Conservation (phyloP, 2,888 invertebrate species). For the Caenorhabditis parvicauda region DNA sequence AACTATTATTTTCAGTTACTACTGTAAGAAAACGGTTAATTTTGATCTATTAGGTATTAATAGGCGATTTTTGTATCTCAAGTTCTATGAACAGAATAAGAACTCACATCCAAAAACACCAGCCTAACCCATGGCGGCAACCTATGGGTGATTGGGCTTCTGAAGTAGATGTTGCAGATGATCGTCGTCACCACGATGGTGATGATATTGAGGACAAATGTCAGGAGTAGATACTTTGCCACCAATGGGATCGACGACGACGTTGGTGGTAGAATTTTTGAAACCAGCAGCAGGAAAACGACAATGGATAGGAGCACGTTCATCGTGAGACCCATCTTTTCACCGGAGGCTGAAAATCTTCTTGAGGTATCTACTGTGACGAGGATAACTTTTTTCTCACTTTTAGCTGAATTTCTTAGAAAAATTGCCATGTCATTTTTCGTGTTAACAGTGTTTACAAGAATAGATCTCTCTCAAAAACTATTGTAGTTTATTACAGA, state of each 20-base stretch:
- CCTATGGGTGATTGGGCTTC: constrained; percentile 91
- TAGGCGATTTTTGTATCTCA: neutral
- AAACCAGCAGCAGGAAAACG: constrained; percentile 95
- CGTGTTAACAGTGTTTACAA: too few species aligned
- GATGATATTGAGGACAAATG: constrained; percentile 99
- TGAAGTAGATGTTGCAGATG: constrained; percentile 98
- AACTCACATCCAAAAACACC: constrained; percentile 79
- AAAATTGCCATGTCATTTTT: too few species aligned
- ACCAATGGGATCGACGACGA: constrained; percentile 86
- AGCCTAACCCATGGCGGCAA: constrained; percentile 95
- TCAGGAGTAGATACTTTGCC: constrained; percentile 96
- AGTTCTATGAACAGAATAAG: neutral
- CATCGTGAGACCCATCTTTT: constrained; percentile 72
- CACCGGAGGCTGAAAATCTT: too few species aligned
- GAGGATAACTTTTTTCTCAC: too few species aligned
- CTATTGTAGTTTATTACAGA: too few species aligned
- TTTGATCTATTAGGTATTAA: too few species aligned
- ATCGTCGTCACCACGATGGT: constrained; percentile 98
- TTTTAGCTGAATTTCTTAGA: too few species aligned
- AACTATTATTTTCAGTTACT: too few species aligned
- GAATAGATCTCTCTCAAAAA: too few species aligned
- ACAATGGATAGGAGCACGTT: constrained; percentile 98
- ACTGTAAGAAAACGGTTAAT: too few species aligned
- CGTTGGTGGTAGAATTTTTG: constrained; percentile 97
- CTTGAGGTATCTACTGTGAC: too few species aligned